Evolutionary conservation across 2,888 invertebrate species (phyloP).

Genomic region (Macaria notata): DNA sequence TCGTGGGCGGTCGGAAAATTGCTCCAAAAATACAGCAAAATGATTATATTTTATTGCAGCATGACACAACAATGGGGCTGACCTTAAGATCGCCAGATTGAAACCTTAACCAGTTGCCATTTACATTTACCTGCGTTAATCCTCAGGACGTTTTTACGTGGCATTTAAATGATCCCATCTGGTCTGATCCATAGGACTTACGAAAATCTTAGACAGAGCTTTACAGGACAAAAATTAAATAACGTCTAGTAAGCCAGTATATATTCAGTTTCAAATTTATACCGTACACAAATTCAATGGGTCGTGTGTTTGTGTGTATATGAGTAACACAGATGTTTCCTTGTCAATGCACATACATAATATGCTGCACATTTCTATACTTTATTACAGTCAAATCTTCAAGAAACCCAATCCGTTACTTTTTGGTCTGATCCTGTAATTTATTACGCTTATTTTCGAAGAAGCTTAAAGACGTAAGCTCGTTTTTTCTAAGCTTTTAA

Average conservation of each 20-base stretch:
- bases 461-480: constrained; percentile 16
- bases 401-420: too few relatives aligned
- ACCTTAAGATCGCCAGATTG: constrained; percentile 64
- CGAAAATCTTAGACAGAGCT: too few relatives aligned
- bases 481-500: constrained; percentile 31
- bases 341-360: too few relatives aligned
- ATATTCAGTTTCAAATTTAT: too few relatives aligned
- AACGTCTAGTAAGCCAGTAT: too few relatives aligned
- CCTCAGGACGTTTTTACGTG: constrained; percentile 36
- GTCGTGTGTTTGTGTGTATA: too few relatives aligned
- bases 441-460: constrained; percentile 26
- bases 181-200: too few relatives aligned
- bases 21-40: constrained; percentile 70
- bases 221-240: too few relatives aligned
- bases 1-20: constrained; percentile 66
- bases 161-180: constrained; percentile 32
- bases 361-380: too few relatives aligned
- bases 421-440: constrained; percentile 24
- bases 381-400: too few relatives aligned
- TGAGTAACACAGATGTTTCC: too few relatives aligned
- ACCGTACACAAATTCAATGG: too few relatives aligned
- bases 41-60: constrained; percentile 70
- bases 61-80: constrained; percentile 73
- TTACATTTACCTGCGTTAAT: constrained; percentile 47
- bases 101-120: constrained; percentile 49